Conservation (phyloP, 2,113 vertebrate species). For the Micromys minutus region DNA sequence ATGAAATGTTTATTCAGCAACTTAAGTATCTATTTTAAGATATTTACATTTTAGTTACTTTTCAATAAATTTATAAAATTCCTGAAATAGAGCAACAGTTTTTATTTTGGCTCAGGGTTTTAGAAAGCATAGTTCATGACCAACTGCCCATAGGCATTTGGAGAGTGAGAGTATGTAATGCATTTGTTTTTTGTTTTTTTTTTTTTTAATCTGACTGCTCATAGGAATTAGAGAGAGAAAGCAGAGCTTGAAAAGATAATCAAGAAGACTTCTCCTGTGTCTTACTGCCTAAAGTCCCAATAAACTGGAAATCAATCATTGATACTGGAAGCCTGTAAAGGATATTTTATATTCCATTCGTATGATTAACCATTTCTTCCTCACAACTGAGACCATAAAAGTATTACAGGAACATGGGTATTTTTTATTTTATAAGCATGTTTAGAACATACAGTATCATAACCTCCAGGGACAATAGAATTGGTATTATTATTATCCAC, state of each 20-base stretch:
- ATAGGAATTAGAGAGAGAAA: background rate
- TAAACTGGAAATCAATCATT: background rate
- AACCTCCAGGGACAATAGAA: background rate
- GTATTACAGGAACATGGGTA: background rate
- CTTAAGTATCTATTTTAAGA: background rate
- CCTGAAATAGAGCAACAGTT: background rate
- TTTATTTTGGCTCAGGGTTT: background rate
- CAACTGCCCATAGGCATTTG: background rate
- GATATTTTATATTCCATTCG: accelerated
- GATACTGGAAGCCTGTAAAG: background rate
- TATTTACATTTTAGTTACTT: background rate
- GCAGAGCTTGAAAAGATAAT: background rate
- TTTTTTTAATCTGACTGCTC: too few relatives aligned
- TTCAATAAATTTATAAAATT: background rate
- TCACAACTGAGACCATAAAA: background rate
- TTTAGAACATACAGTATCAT: background rate
- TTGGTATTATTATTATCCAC: conserved; percentile 6
- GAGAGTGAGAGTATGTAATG: background rate
- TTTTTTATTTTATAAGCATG: background rate
- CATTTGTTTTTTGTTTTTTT: background rate
- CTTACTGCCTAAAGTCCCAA: too few relatives aligned
- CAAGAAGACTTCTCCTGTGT: background rate
- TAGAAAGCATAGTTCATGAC: accelerated
- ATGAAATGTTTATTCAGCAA: background rate
- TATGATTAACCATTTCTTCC: background rate